These are phyloP conservation scores for Copsychus sechellarum DNA, from an alignment of 2,113 vertebrate genomes.

Conservation along the genomic window DNA sequence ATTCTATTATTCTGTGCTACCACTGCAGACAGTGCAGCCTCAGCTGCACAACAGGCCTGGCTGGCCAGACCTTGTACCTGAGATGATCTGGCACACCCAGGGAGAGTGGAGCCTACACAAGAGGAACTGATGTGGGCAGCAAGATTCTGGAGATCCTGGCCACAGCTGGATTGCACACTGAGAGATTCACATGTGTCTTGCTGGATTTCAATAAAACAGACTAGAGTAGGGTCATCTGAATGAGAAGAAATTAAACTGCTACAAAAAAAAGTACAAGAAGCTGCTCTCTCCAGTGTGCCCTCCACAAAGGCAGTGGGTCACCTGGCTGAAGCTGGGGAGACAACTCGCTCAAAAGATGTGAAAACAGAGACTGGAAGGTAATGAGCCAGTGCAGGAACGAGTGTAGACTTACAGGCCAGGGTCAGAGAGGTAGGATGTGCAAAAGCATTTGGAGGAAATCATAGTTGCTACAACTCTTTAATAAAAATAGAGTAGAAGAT, in stretches of 20 bases:
- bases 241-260: neutral
- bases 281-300: neutral
- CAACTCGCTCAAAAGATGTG: fast-evolving
- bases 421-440: neutral
- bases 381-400: neutral
- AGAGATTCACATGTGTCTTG: neutral
- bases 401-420: neutral
- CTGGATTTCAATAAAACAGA: neutral
- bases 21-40: fast-evolving
- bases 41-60: neutral
- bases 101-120: neutral
- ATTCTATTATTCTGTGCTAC: neutral
- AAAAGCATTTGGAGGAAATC: neutral
- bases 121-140: neutral
- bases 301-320: neutral
- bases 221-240: neutral
- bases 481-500: neutral
- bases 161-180: neutral
- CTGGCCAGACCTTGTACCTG: neutral
- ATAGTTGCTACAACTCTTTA: neutral
- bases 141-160: neutral
- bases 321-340: neutral
- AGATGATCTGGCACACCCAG: neutral
- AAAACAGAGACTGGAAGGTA: neutral
- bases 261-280: neutral